Base-by-base conservation (phyloP, 2,888 invertebrate species). In the Pachymerium ferrugineum region DNA sequence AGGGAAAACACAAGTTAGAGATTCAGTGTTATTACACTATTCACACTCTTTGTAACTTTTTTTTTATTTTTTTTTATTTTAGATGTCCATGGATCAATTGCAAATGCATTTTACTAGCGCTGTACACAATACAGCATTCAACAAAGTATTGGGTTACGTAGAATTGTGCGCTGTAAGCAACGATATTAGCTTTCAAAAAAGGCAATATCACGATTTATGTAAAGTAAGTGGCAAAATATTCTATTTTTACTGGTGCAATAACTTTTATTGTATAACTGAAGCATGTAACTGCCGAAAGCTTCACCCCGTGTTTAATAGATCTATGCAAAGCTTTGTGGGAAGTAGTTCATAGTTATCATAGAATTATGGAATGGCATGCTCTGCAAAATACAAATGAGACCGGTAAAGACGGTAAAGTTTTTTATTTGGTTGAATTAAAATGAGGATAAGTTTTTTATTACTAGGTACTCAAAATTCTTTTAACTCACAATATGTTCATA, bases 51-150 rank as follows among this genome's bases (percentile, higher is more conserved):
- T 19, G n/a, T 69, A 6, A 30, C 5, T 25, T 25, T 33, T 70
- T 8, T 31, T 70, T 33, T 71, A 3, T 38, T 1, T 6, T 77
- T 77, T n/a, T n/a, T n/a, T n/a, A n/a, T n/a, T n/a, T 8, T 90
- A 95, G 83, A 89, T 91, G 1, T 94, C 95, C 0, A 92, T 96
- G 88, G 97, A 97, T 82, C 95, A 96, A 81, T 83, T 97, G 10
- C 93, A 94, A 78, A 95, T 97, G 88, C 95, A 97, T 81, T 96
- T 94, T 79, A 92, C 94, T 0, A 94, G 94, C 47, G 92, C 94
- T 0, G 92, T 97, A 16, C 96, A 84, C 78, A 84, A 84, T 78
- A 82, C 81, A 38, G 83, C 84, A 4, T 83, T 84, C 78, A 80
- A 79, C 54, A 81, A 83, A 47, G 83, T 84, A 2, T 79, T 84